Evolutionary conservation across 2,113 vertebrate species (phyloP).

Genomic region (Micronisus gabar): DNA sequence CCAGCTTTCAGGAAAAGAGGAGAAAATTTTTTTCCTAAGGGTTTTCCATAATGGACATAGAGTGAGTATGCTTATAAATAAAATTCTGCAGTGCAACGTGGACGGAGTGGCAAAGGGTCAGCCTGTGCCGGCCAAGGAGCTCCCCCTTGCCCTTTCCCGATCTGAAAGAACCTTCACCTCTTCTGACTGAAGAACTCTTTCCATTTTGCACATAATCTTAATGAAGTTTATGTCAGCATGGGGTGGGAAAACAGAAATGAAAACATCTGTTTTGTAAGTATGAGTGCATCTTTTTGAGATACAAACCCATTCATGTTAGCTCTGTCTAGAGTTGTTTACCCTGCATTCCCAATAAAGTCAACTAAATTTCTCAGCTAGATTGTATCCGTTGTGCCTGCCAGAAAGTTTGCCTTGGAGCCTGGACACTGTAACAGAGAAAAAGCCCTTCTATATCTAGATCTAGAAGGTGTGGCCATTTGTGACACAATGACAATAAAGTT

Average conservation of each 20-base stretch:
- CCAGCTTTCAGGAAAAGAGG: neutral
- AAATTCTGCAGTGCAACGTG: neutral
- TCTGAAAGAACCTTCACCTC: neutral
- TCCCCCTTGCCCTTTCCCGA: fast-evolving
- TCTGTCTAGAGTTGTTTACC: neutral
- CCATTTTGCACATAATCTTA: neutral
- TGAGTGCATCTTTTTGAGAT: neutral
- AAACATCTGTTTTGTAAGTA: neutral
- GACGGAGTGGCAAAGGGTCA: neutral
- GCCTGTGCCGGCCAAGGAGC: too few relatives aligned
- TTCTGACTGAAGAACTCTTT: neutral
- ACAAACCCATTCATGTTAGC: fast-evolving
- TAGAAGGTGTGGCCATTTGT: neutral
- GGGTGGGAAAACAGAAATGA: neutral
- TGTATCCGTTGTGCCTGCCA: fast-evolving
- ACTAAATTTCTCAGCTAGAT: neutral
- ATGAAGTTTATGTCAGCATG: neutral
- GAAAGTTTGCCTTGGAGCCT: neutral
- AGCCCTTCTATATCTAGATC: neutral
- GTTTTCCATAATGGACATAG: neutral
- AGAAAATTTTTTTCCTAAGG: neutral
- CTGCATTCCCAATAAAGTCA: neutral
- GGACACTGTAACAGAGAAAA: neutral
- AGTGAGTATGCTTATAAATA: neutral
- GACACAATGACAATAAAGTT: neutral